Evolutionary conservation across 2,113 vertebrate genomes (phyloP).

Genomic region (Thamnaconus septentrionalis): DNA sequence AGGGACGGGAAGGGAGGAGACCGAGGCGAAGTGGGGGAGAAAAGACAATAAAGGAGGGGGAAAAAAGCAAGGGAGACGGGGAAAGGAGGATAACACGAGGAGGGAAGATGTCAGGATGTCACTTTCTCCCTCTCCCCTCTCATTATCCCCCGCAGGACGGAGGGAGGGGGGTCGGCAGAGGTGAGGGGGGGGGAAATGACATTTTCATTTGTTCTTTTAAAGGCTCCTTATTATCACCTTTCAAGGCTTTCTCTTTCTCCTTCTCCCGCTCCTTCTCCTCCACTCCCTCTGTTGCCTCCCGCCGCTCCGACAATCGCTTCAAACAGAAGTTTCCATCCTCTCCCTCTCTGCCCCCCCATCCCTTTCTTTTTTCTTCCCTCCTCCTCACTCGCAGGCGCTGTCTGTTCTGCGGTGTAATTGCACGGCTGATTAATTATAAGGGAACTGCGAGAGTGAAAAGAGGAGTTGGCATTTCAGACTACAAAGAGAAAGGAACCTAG

Average conservation of each 20-base stretch:
- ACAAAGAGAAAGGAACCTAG: constrained; percentile 32
- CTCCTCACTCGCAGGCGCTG: constrained; percentile 17
- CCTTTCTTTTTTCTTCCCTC: constrained; percentile 1
- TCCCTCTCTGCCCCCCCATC: constrained; percentile 14
- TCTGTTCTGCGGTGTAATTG: constrained; percentile 66
- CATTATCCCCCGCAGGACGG: constrained; percentile 62
- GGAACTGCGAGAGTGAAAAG: constrained; percentile 67
- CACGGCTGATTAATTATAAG: constrained; percentile 75
- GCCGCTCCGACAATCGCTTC: constrained; percentile 29
- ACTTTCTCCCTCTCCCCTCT: constrained; percentile 54
- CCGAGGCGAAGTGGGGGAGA: constrained; percentile 10
- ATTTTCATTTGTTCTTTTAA: constrained; percentile 76
- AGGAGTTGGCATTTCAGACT: constrained; percentile 63
- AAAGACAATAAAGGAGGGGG: constrained; percentile 17
- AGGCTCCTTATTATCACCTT: constrained; percentile 75
- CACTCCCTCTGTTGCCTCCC: constrained; percentile 10
- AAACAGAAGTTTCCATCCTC: constrained; percentile 41
- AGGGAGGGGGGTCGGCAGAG: neutral
- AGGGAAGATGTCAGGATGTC: constrained; percentile 6
- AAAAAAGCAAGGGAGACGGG: constrained; percentile 18
- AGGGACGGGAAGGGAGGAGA: constrained; percentile 10
- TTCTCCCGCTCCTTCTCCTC: neutral
- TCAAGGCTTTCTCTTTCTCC: constrained; percentile 50
- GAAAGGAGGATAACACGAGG: constrained; percentile 26
- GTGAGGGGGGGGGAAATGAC: constrained; percentile 43